Percentiles rank a stretch among this genome's conserved stretches.
Evolutionary conservation across 2,797 vertebrate species (phyloP).

Genomic region (Macropus fuliginosus): DNA sequence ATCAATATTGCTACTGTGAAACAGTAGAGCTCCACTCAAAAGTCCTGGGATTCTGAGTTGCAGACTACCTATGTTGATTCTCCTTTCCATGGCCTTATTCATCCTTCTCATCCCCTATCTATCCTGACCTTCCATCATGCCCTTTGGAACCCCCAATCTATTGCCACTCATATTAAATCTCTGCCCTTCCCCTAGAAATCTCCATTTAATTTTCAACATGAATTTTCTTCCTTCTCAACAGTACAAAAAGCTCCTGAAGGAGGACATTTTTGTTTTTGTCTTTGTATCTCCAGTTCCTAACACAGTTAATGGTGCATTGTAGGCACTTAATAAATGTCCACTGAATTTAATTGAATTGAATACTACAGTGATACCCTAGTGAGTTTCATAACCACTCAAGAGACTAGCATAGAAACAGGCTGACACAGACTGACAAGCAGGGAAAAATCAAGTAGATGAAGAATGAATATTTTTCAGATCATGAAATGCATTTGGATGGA

Average conservation of each 20-base stretch:
- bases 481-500: constrained; percentile 3
- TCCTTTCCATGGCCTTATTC: neutral
- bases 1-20: neutral
- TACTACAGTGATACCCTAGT: constrained; percentile 1
- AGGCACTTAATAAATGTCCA: constrained; percentile 1
- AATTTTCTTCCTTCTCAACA: neutral
- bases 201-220: neutral
- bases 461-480: neutral
- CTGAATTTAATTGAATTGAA: constrained; percentile 1
- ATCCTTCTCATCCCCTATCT: neutral
- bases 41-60: neutral
- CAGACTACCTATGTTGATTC: neutral
- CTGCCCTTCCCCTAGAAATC: neutral
- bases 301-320: neutral
- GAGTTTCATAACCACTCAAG: neutral
- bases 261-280: neutral
- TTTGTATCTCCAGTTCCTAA: neutral
- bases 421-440: neutral
- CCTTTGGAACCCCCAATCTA: neutral
- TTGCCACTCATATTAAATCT: neutral
- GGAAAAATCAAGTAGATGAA: neutral
- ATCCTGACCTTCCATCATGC: neutral
- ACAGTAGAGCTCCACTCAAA: neutral
- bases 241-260: neutral
- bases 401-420: neutral